Conservation (phyloP, 1,140 invertebrate species). For the Pygmarrhopalites habei region DNA sequence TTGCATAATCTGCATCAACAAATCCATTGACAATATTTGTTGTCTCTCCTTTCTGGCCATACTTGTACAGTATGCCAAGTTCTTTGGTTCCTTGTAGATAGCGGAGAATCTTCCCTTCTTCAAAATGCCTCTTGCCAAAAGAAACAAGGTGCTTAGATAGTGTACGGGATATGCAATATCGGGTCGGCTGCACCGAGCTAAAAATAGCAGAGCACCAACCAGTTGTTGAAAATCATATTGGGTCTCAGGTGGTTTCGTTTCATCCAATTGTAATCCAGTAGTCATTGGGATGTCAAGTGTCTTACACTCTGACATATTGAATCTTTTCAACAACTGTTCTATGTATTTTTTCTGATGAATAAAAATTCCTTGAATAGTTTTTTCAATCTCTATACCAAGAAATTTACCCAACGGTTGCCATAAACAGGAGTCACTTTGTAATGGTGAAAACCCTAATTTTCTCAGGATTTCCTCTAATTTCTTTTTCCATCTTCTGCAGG, state of each 20-base stretch:
- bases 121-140: constrained; percentile 4
- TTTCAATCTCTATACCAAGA: constrained; percentile 41
- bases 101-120: constrained; percentile 6
- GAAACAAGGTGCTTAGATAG: constrained; percentile 19
- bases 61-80: not conserved
- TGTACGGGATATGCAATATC: constrained; percentile 43
- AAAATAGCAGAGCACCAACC: constrained; percentile 22
- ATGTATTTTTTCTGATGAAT: constrained; percentile 40
- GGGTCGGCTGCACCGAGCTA: constrained; percentile 23
- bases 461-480: constrained; percentile 29
- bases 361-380: not conserved
- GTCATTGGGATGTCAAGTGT: constrained; percentile 38
- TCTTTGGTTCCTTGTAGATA: not conserved
- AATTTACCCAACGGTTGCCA: constrained; percentile 26
- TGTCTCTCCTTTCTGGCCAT: not conserved
- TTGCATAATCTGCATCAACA: constrained; percentile 41
- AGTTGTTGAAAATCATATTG: constrained; percentile 40
- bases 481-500: constrained; percentile 42
- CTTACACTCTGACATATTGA: constrained; percentile 41
- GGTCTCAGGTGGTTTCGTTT: not conserved
- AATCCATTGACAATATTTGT: constrained; percentile 24
- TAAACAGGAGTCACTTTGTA: constrained; percentile 39
- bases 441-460: constrained; percentile 36
- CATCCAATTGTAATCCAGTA: constrained; percentile 7
- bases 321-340: constrained; percentile 40